A percentile compares a stretch with the other conserved stretches of the same genome.
Conservation (phyloP, 2,888 invertebrate genomes). For the Cephonodes hylas region DNA sequence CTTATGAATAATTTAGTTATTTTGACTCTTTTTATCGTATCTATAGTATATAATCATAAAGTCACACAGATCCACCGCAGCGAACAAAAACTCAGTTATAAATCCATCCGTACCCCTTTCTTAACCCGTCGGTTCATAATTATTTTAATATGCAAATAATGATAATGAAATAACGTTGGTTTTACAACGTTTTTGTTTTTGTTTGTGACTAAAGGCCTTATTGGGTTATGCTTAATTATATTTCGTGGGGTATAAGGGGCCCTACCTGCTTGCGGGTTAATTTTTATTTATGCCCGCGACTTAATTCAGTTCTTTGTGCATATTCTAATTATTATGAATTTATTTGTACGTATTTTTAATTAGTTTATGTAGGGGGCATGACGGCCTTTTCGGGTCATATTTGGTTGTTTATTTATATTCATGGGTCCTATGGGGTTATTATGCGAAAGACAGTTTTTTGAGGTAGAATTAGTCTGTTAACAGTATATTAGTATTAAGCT, state of each 20-base stretch:
- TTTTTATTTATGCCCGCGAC: constrained; percentile 67
- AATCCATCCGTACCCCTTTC: constrained; percentile 36
- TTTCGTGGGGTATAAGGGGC: constrained; percentile 52
- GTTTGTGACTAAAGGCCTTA: constrained; percentile 59
- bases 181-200: constrained; percentile 67
- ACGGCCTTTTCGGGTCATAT: background rate
- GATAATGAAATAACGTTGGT: constrained; percentile 76
- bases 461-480: too few species aligned
- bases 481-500: too few species aligned
- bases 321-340: constrained; percentile 22
- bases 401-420: background rate
- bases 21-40: too few species aligned
- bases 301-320: constrained; percentile 51
- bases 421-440: background rate
- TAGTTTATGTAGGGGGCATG: background rate
- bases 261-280: constrained; percentile 57
- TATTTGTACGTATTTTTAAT: constrained; percentile 12
- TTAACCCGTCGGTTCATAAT: constrained; percentile 51
- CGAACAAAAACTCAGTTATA: background rate
- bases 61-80: background rate
- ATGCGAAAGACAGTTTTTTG: too few species aligned
- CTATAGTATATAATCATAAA: too few species aligned
- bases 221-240: constrained; percentile 75
- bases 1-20: too few species aligned
- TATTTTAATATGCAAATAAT: constrained; percentile 81